Conservation (phyloP, 1,140 invertebrate genomes). For the Nasonia longicornis region DNA sequence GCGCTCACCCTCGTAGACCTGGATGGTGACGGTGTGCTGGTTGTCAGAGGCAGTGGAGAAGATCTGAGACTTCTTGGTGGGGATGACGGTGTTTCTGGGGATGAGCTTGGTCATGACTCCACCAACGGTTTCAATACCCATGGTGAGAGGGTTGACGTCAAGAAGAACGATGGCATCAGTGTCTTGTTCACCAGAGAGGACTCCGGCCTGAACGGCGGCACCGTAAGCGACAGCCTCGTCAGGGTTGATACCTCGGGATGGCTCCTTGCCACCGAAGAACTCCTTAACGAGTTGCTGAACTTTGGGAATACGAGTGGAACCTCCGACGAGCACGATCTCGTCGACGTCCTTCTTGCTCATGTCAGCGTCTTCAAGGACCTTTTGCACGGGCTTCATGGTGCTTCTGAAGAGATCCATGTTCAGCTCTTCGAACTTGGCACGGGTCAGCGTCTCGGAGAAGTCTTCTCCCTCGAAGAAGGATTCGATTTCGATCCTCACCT, state of each 20-base stretch:
- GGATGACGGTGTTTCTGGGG: constrained; percentile 97
- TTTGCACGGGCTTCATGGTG: constrained; percentile 98
- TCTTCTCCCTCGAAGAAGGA: constrained; percentile 99
- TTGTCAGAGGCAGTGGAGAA: constrained; percentile 99
- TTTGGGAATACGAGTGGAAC: constrained; percentile 99
- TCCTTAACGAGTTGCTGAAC: constrained; percentile 99
- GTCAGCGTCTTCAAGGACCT: constrained; percentile 97
- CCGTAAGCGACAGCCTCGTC: constrained; percentile 99
- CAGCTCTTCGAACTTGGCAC: constrained; percentile 99
- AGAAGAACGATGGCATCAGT: constrained; percentile 96
- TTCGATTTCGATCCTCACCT: constrained; percentile 98
- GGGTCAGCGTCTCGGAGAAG: constrained; percentile 98
- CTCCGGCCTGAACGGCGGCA: constrained; percentile 97
- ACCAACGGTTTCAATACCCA: constrained; percentile 99
- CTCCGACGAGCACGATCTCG: constrained; percentile 99
- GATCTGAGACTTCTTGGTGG: constrained; percentile 99
- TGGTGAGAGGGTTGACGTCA: constrained; percentile 97
- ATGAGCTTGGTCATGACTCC: constrained; percentile 99
- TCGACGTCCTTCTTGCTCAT: constrained; percentile 99
- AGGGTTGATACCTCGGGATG: constrained; percentile 97
- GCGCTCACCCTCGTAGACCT: constrained; percentile 97
- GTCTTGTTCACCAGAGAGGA: constrained; percentile 90
- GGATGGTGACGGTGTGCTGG: constrained; percentile 98
- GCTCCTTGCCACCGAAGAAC: constrained; percentile 98
- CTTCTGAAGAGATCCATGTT: constrained; percentile 99